phyloP scores from a whole-genome alignment of 2,888 invertebrate species.

The Rhaphigaster nebulosa region DNA sequence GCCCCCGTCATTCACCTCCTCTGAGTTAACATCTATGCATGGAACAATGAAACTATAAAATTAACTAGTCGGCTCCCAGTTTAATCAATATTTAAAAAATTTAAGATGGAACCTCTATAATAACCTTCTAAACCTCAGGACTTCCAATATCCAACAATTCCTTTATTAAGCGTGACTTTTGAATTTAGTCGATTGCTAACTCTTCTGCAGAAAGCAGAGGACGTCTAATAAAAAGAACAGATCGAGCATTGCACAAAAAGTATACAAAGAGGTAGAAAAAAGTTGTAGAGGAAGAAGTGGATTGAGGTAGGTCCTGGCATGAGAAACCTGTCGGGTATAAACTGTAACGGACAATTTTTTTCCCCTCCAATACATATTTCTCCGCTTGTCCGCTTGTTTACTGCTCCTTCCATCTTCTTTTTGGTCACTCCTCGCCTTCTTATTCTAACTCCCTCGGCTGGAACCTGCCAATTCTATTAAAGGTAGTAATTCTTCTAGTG shows the following conservation, averaged over 20 bases:
- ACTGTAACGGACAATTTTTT: slow-evolving; percentile 43
- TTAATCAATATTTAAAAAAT: too few relatives aligned
- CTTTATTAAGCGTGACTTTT: not conserved
- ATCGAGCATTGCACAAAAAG: not conserved
- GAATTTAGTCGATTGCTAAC: not conserved
- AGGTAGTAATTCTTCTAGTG: not conserved
- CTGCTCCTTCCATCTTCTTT: not conserved
- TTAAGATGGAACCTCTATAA: too few relatives aligned
- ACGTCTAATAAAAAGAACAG: not conserved
- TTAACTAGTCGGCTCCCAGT: too few relatives aligned
- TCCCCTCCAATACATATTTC: not conserved
- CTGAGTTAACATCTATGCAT: too few relatives aligned
- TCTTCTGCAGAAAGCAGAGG: not conserved
- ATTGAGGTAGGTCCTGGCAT: slow-evolving; percentile 23
- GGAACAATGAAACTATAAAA: too few relatives aligned
- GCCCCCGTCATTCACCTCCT: too few relatives aligned
- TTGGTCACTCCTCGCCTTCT: not conserved
- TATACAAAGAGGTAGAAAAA: slow-evolving; percentile 2
- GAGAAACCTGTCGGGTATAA: slow-evolving; percentile 32
- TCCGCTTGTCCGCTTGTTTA: slow-evolving; percentile 26
- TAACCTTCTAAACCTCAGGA: too few relatives aligned
- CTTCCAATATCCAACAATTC: not conserved
- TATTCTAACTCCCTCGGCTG: not conserved
- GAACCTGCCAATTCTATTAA: not conserved
- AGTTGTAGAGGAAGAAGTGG: not conserved